Evolutionary conservation across 2,888 invertebrate species (phyloP).

Genomic region (Omphaloscelis lunosa): DNA sequence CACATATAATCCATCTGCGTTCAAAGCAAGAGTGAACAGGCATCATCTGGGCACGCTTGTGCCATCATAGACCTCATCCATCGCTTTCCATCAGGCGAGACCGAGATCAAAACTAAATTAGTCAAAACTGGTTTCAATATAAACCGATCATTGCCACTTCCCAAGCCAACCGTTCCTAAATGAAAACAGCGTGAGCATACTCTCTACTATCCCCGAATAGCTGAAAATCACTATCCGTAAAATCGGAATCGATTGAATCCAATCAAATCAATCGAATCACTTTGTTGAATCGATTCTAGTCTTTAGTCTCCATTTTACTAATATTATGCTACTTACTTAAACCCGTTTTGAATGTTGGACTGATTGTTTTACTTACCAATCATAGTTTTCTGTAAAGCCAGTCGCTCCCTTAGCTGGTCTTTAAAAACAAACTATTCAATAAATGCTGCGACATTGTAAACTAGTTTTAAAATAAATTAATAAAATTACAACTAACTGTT

Average conservation of each 20-base stretch:
- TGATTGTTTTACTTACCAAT: background rate
- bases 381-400: background rate
- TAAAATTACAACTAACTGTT: too few species aligned
- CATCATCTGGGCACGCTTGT: too few species aligned
- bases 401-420: background rate
- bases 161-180: background rate
- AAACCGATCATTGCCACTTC: background rate
- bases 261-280: conserved; percentile 47
- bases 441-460: background rate
- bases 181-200: conserved; percentile 22
- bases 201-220: conserved; percentile 33
- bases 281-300: conserved; percentile 41
- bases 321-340: conserved; percentile 11
- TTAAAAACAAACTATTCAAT: background rate
- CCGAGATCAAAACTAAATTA: too few species aligned
- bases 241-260: conserved; percentile 51
- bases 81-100: too few species aligned
- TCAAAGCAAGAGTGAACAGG: too few species aligned
- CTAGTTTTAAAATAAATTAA: background rate
- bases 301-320: conserved; percentile 30
- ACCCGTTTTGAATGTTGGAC: background rate
- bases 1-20: too few species aligned
- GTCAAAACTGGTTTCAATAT: background rate
- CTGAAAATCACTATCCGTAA: conserved; percentile 36
- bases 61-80: too few species aligned